A percentile compares a stretch with the other conserved stretches of the same genome.
These are phyloP conservation scores for Discoglossus pictus DNA, from an alignment of 2,797 vertebrate genomes.

Conservation along the genomic window DNA sequence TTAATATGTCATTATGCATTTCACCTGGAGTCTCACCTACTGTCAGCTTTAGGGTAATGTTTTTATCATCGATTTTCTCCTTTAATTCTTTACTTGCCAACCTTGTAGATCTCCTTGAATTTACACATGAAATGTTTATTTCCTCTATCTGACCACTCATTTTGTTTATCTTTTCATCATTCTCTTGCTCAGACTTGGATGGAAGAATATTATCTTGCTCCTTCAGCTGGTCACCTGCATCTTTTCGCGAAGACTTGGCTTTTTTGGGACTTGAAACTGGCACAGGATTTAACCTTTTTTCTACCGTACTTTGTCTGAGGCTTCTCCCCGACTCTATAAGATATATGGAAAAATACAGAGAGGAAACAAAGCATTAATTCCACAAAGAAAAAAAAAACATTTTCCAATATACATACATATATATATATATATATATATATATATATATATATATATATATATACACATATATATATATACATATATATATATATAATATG, in stretches of 20 bases:
- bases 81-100: slow-evolving; percentile 55
- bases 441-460: too few species aligned
- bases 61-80: slow-evolving; percentile 56
- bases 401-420: too few species aligned
- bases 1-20: slow-evolving; percentile 54
- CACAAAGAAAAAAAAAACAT: too few species aligned
- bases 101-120: slow-evolving; percentile 58
- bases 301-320: slow-evolving; percentile 72
- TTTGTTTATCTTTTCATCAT: slow-evolving; percentile 62
- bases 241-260: slow-evolving; percentile 13
- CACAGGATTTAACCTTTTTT: slow-evolving; percentile 68
- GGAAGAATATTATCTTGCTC: slow-evolving; percentile 54
- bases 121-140: slow-evolving; percentile 42
- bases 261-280: slow-evolving; percentile 67
- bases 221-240: slow-evolving; percentile 68
- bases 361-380: neutral
- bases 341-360: slow-evolving; percentile 53
- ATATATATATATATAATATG: too few species aligned
- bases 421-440: too few species aligned
- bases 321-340: slow-evolving; percentile 74
- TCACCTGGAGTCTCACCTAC: slow-evolving; percentile 54
- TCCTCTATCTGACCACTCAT: slow-evolving; percentile 60
- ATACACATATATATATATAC: too few species aligned
- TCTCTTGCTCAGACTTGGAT: slow-evolving; percentile 58
- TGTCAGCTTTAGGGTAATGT: slow-evolving; percentile 51